Conservation (phyloP, 2,113 vertebrate species). For the Pomatorhinus ruficollis region DNA sequence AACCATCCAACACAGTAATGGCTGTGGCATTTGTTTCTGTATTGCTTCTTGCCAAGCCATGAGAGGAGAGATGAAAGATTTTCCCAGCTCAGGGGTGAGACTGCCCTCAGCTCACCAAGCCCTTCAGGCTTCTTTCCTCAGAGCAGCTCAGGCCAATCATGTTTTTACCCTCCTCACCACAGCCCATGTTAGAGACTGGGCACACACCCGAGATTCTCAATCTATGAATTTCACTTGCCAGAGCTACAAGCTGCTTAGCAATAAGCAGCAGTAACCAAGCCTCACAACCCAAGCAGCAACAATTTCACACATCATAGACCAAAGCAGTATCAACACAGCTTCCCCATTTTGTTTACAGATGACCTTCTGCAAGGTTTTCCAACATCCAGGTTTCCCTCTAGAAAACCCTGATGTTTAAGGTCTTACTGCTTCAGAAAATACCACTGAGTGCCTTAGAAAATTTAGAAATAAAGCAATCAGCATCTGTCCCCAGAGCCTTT, state of each 20-base stretch:
- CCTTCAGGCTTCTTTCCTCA: neutral
- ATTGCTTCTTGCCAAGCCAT: neutral
- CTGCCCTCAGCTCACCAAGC: neutral
- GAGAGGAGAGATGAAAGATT: neutral
- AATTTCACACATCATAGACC: neutral
- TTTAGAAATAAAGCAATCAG: neutral
- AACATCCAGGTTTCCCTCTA: neutral
- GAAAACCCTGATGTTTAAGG: neutral
- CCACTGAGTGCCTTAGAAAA: neutral
- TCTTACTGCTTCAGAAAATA: neutral
- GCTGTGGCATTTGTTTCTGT: neutral
- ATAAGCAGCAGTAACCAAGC: neutral
- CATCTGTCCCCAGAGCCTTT: neutral
- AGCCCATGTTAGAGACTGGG: neutral
- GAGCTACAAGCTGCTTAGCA: neutral
- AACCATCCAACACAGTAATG: neutral
- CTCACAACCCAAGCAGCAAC: neutral
- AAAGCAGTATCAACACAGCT: neutral
- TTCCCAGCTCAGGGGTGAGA: neutral
- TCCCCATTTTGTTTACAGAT: neutral
- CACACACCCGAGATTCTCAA: neutral
- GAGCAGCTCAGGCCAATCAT: neutral
- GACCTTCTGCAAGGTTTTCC: neutral
- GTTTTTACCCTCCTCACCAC: neutral
- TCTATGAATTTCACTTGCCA: neutral